Percentiles rank a stretch among this genome's conserved stretches.
Conservation (phyloP, 2,888 invertebrate genomes). For the Mythimna loreyi region DNA sequence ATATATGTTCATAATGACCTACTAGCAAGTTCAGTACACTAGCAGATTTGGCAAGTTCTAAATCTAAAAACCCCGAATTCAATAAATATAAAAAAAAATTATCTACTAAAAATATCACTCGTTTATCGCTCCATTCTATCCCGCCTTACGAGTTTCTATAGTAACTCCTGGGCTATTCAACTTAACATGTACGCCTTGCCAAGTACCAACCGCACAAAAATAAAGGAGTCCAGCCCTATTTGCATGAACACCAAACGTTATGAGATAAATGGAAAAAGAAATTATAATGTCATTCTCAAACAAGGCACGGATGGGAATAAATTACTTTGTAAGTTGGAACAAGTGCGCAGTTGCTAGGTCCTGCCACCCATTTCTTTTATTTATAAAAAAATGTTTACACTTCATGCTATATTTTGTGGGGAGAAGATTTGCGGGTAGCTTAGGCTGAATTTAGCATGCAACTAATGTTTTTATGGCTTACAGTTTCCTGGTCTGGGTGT, state of each 20-base stretch:
- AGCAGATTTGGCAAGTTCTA: no score
- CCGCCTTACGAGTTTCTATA: conserved; percentile 29
- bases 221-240: conserved; percentile 55
- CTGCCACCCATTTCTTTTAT: conserved; percentile 1
- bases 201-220: conserved; percentile 45
- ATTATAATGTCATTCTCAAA: conserved; percentile 60
- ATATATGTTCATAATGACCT: no score
- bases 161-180: conserved; percentile 31
- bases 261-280: conserved; percentile 59
- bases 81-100: no score
- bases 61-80: no score
- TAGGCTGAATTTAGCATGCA: background rate
- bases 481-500: no score
- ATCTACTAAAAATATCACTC: background rate
- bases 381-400: background rate
- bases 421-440: background rate
- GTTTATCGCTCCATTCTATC: background rate
- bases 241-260: conserved; percentile 66
- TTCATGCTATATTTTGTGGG: conserved; percentile 14
- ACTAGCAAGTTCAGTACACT: no score
- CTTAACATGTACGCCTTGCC: conserved; percentile 25
- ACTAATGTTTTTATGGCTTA: background rate
- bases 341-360: background rate
- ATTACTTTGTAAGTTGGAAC: conserved; percentile 28
- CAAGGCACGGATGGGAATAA: conserved; percentile 46